phyloP scores from a whole-genome alignment of 2,797 vertebrate species.

The Epinephelus awoara region DNA sequence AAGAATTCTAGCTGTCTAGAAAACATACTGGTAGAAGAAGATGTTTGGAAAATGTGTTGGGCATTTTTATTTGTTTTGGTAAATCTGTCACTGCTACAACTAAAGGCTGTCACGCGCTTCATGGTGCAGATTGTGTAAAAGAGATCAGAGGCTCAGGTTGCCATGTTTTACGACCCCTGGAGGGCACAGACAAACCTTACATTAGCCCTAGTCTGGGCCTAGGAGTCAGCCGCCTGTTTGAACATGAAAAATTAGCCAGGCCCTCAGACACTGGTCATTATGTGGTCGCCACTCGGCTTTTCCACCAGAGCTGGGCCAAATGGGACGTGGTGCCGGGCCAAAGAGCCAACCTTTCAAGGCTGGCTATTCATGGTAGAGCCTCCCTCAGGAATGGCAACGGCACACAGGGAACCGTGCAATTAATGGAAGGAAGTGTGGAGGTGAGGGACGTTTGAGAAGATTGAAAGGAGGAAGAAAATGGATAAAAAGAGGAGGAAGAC shows the following conservation, averaged over 20 bases:
- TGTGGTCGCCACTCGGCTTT: slow-evolving; percentile 82
- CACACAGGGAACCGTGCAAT: slow-evolving; percentile 73
- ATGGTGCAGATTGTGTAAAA: slow-evolving; percentile 55
- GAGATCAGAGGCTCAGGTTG: slow-evolving; percentile 67
- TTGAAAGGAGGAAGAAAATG: slow-evolving; percentile 33
- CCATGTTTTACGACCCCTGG: slow-evolving; percentile 76
- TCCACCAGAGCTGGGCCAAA: slow-evolving; percentile 80
- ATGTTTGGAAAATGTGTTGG: slow-evolving; percentile 39
- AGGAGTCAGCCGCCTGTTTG: slow-evolving; percentile 79
- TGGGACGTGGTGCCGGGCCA: slow-evolving; percentile 72
- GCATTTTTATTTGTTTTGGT: slow-evolving; percentile 39
- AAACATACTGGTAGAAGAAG: not conserved
- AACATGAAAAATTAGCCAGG: slow-evolving; percentile 84
- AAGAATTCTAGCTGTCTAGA: not conserved
- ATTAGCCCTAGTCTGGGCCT: slow-evolving; percentile 73
- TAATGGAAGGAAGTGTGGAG: slow-evolving; percentile 69
- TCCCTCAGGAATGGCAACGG: slow-evolving; percentile 71
- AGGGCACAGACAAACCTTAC: slow-evolving; percentile 75
- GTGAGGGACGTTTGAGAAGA: slow-evolving; percentile 49
- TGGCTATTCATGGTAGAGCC: slow-evolving; percentile 74
- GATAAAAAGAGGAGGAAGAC: slow-evolving; percentile 3
- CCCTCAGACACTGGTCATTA: slow-evolving; percentile 85
- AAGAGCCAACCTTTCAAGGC: slow-evolving; percentile 74
- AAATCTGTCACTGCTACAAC: slow-evolving; percentile 38
- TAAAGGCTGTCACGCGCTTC: slow-evolving; percentile 41